Base-by-base conservation (phyloP, 2,113 vertebrate species). In the Elaphurus davidianus region DNA sequence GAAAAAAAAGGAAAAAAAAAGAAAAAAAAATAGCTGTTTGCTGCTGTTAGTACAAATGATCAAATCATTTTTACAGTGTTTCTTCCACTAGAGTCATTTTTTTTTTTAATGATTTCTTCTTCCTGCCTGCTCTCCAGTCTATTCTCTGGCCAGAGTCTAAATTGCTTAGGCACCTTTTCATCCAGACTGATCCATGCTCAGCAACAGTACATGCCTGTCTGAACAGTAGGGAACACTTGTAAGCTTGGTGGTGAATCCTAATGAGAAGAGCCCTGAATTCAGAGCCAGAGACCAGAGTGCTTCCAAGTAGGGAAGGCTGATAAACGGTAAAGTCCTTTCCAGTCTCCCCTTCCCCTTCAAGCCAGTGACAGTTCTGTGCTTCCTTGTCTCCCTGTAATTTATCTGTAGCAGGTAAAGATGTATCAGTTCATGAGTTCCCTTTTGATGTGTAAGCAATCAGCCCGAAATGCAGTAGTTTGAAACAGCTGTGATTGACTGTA, bases 301-400 rank as follows among this genome's bases (percentile, higher is more conserved):
- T 47, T 90, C n/a, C 33, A 33, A 25, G 79, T 23, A 43, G 3
- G 30, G 47, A 17, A 14, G 12, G 7, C 33, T 36, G 67, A 55
- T 28, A 16, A 25, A 9, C 0, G 2, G 9, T 23, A n/a, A 57
- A 7, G 4, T 1, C 7, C 27, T 23, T 74, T 19, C 17, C 16
- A 19, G 19, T 28, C 30, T 21, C 17, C 54, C 3, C n/a, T 96
- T 36, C 47, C 43, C 43, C 16, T 86, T 67, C 40, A 79, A 40
- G 7, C 30, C 45, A 15, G 14, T 27, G 36, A 71, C 23, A 78
- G 0, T 30, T 59, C 13, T 23, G 50, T 57, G 33, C 8, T 76
- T 91, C 23, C 36, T 92, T 57, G 6, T 95, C 36, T 95, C 5
- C 1, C 0, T 52, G 25, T 19, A 17, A 27, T 84, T 55, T 67